phyloP scores from a whole-genome alignment of 2,797 vertebrate genomes.

The Cetoscarus ocellatus region DNA sequence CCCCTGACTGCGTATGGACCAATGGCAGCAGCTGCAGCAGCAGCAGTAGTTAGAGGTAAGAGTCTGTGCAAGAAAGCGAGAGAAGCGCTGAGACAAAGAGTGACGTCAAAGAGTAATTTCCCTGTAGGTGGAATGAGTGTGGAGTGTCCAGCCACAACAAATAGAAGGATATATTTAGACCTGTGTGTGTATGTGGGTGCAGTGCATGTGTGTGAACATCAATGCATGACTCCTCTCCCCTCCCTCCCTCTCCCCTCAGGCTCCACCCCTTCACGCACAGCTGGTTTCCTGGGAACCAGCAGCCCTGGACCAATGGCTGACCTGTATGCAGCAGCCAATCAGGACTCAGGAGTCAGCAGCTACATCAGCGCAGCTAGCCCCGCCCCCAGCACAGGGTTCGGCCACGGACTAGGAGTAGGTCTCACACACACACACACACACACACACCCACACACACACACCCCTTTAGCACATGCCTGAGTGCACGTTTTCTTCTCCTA shows the following conservation, averaged over 20 bases:
- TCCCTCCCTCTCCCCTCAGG: constrained; percentile 78
- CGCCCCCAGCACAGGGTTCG: constrained; percentile 94
- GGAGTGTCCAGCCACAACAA: constrained; percentile 49
- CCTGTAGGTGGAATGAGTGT: constrained; percentile 33
- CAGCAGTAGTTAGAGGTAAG: constrained; percentile 93
- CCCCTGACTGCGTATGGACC: constrained; percentile 97
- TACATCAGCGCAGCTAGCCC: constrained; percentile 98
- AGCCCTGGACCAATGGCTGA: constrained; percentile 98
- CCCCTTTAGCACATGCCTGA: constrained; percentile 19
- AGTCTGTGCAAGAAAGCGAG: constrained; percentile 1
- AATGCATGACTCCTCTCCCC: constrained; percentile 41
- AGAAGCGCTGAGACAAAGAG: constrained; percentile 13
- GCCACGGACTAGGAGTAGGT: constrained; percentile 96
- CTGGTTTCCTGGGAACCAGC: constrained; percentile 96
- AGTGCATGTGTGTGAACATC: constrained; percentile 42
- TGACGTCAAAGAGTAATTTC: constrained; percentile 20
- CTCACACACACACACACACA: background rate
- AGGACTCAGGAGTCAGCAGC: constrained; percentile 96
- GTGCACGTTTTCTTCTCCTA: constrained; percentile 28
- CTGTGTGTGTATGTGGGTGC: constrained; percentile 7
- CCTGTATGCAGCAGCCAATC: constrained; percentile 96
- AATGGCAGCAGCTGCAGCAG: constrained; percentile 93
- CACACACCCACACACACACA: constrained; percentile 12
- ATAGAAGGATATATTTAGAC: constrained; percentile 70
- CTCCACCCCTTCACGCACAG: constrained; percentile 94